Evolutionary conservation across 2,113 vertebrate species (phyloP).

Genomic region (Stercorarius parasiticus): DNA sequence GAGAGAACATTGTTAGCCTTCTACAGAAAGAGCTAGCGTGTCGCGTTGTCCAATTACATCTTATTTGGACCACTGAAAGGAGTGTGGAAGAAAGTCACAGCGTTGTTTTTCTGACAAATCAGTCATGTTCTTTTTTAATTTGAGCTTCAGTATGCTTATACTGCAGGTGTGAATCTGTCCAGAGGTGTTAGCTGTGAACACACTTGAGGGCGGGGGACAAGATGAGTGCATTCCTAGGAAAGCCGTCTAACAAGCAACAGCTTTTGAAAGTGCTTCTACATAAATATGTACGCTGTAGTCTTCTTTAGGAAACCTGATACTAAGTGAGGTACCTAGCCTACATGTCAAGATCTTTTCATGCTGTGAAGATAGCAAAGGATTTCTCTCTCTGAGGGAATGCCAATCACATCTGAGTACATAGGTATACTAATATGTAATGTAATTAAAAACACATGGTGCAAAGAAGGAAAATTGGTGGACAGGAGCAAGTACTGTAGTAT

Average conservation of each 20-base stretch:
- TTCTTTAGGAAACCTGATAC: neutral
- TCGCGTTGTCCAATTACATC: neutral
- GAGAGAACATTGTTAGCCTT: neutral
- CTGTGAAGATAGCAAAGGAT: neutral
- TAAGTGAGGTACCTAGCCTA: neutral
- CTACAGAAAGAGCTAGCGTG: neutral
- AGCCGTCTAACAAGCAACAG: neutral
- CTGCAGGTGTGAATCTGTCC: neutral
- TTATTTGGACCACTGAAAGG: neutral
- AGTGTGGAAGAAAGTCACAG: neutral
- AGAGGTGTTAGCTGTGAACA: neutral
- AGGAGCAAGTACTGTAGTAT: neutral
- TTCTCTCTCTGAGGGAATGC: neutral
- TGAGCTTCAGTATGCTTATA: neutral
- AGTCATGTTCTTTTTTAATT: neutral
- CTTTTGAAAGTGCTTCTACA: neutral
- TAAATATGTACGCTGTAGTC: neutral
- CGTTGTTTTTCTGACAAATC: neutral
- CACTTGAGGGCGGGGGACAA: accelerated
- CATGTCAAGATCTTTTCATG: neutral
- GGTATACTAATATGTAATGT: neutral
- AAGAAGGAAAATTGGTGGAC: neutral
- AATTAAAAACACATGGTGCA: neutral
- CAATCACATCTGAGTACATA: neutral
- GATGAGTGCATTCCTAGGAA: neutral